phyloP scores from a whole-genome alignment of 2,113 vertebrate genomes.

The Hymenochirus boettgeri region DNA sequence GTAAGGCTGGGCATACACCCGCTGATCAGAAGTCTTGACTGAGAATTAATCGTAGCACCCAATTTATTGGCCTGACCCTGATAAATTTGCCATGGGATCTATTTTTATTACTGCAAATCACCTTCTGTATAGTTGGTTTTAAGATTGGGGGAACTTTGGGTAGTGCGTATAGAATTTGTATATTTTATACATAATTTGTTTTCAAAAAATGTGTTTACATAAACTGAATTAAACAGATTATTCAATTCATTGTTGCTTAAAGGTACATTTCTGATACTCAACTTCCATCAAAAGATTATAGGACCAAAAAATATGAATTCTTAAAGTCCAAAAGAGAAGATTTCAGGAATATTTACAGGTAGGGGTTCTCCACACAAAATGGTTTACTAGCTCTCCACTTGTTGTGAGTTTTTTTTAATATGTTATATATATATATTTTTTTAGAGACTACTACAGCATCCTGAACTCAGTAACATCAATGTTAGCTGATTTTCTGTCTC shows the following conservation, averaged over 20 bases:
- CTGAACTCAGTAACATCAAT: slow-evolving; percentile 92
- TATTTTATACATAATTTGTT: too few relatives aligned
- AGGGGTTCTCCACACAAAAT: slow-evolving; percentile 5
- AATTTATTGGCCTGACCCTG: too few relatives aligned
- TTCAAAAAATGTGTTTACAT: too few relatives aligned
- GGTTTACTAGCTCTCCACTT: neutral
- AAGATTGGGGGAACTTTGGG: too few relatives aligned
- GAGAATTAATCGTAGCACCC: too few relatives aligned
- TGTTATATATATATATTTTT: neutral
- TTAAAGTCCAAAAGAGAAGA: slow-evolving; percentile 85
- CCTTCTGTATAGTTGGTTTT: too few relatives aligned
- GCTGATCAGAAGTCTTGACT: too few relatives aligned
- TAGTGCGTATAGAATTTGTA: too few relatives aligned
- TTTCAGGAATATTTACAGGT: slow-evolving; percentile 96
- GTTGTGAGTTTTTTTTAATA: neutral
- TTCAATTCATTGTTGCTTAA: slow-evolving; percentile 35
- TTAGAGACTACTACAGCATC: slow-evolving; percentile 88
- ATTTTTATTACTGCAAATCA: too few relatives aligned
- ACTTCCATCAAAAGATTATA: slow-evolving; percentile 92
- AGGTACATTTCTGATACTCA: slow-evolving; percentile 93
- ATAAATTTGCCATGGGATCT: too few relatives aligned
- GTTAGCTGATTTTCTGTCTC: slow-evolving; percentile 91
- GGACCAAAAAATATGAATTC: slow-evolving; percentile 96
- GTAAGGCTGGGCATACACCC: too few relatives aligned
- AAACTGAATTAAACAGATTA: too few relatives aligned